phyloP scores from a whole-genome alignment of 1,140 invertebrate species.

The Bombus turneri region DNA sequence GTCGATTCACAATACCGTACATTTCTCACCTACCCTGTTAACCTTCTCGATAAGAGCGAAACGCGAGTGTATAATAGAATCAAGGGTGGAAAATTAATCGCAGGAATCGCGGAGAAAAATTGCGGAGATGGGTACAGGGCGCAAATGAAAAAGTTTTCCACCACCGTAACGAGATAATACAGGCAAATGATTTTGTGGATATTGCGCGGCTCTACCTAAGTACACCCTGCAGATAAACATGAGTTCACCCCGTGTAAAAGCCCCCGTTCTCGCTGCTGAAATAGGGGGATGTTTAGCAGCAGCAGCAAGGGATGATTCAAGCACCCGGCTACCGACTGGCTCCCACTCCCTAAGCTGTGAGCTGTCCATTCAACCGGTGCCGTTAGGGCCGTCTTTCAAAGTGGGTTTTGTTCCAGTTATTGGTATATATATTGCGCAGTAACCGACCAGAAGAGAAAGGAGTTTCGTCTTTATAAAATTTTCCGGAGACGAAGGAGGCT shows the following conservation, averaged over 20 bases:
- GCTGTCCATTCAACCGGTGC: constrained; percentile 57
- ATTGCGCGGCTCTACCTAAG: constrained; percentile 42
- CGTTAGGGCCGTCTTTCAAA: constrained; percentile 46
- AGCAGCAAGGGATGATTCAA: constrained; percentile 60
- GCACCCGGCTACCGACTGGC: constrained; percentile 50
- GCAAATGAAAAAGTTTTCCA: constrained; percentile 26
- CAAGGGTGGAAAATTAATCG: neutral
- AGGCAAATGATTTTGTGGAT: constrained; percentile 54
- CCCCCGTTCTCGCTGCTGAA: constrained; percentile 25
- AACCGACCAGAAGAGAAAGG: constrained; percentile 13
- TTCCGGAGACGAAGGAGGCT: neutral
- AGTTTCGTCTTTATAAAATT: constrained; percentile 24
- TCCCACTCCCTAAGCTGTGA: constrained; percentile 56
- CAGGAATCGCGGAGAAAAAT: neutral
- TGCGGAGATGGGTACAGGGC: neutral
- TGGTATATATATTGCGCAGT: constrained; percentile 26
- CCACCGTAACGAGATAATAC: constrained; percentile 35
- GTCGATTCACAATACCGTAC: neutral
- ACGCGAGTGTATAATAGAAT: neutral
- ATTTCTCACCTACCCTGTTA: neutral
- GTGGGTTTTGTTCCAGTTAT: constrained; percentile 49
- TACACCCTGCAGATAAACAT: constrained; percentile 52
- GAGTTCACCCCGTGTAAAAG: constrained; percentile 46
- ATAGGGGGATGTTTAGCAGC: constrained; percentile 59
- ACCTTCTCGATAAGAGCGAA: neutral